phyloP scores from a whole-genome alignment of 2,113 vertebrate species.

The Dascyllus trimaculatus region DNA sequence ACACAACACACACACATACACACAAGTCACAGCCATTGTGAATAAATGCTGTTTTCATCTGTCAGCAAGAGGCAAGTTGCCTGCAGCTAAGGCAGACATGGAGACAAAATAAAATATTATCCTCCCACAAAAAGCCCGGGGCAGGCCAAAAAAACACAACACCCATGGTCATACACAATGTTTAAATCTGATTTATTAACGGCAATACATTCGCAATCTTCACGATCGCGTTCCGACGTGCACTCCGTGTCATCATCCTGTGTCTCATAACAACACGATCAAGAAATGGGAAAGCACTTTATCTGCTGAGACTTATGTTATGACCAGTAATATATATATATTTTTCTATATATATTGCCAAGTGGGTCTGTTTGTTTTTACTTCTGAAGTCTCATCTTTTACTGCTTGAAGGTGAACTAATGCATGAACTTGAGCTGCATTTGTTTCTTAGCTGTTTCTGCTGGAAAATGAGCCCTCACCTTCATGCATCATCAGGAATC shows the following conservation, averaged over 20 bases:
- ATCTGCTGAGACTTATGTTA: background rate
- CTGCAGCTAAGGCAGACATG: conserved; percentile 63
- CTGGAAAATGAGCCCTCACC: no score
- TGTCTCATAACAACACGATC: conserved; percentile 1
- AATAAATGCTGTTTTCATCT: conserved; percentile 73
- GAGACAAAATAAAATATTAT: conserved; percentile 66
- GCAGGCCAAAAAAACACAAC: conserved; percentile 37
- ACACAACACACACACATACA: conserved; percentile 10
- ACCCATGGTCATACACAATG: background rate
- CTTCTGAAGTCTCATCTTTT: conserved; percentile 4
- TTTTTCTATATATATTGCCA: background rate
- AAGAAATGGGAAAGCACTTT: background rate
- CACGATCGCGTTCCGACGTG: background rate
- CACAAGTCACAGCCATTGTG: conserved; percentile 59
- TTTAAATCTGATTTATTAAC: conserved; percentile 63
- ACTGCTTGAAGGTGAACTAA: background rate
- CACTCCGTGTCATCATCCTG: background rate
- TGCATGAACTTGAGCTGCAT: background rate
- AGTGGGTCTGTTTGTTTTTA: background rate
- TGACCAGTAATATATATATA: background rate
- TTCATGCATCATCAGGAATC: no score
- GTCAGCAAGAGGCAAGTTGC: conserved; percentile 59
- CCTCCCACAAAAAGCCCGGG: conserved; percentile 52
- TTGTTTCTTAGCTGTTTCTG: no score
- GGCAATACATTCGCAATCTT: conserved; percentile 12